Conservation (phyloP, 2,113 vertebrate species). For the Sturnus vulgaris region DNA sequence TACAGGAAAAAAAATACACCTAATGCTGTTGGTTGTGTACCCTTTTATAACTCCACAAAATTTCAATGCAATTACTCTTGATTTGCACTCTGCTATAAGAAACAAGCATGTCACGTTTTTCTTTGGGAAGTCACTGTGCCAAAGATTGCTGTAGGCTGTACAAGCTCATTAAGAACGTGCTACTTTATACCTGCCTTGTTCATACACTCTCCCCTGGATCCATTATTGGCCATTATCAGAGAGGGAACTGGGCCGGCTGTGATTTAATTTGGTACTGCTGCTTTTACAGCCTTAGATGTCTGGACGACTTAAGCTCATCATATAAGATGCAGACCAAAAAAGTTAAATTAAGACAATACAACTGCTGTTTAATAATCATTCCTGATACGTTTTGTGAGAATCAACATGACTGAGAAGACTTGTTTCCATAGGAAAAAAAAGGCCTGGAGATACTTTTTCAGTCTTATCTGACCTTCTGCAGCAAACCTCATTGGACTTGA, state of each 20-base stretch:
- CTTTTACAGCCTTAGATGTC: neutral
- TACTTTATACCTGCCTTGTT: neutral
- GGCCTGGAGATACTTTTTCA: neutral
- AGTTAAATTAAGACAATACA: neutral
- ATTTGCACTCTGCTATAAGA: neutral
- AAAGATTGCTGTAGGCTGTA: neutral
- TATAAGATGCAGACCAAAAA: neutral
- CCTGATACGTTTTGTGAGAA: neutral
- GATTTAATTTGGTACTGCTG: neutral
- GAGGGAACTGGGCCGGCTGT: neutral
- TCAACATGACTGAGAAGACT: neutral
- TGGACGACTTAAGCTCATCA: neutral
- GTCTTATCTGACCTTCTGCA: conserved; percentile 25
- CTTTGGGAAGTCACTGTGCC: neutral
- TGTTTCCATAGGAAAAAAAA: neutral
- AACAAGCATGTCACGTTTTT: neutral
- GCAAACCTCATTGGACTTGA: neutral
- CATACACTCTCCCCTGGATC: neutral
- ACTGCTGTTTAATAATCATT: neutral
- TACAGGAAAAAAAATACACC: neutral
- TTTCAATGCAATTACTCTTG: conserved; percentile 33
- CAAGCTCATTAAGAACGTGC: neutral
- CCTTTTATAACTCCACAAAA: neutral
- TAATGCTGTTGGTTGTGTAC: neutral
- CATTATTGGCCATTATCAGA: neutral